Evolutionary conservation across 2,113 vertebrate genomes (phyloP), one percentile per base, ranked within the genome.

Genomic region (Tachysurus vachellii): DNA sequence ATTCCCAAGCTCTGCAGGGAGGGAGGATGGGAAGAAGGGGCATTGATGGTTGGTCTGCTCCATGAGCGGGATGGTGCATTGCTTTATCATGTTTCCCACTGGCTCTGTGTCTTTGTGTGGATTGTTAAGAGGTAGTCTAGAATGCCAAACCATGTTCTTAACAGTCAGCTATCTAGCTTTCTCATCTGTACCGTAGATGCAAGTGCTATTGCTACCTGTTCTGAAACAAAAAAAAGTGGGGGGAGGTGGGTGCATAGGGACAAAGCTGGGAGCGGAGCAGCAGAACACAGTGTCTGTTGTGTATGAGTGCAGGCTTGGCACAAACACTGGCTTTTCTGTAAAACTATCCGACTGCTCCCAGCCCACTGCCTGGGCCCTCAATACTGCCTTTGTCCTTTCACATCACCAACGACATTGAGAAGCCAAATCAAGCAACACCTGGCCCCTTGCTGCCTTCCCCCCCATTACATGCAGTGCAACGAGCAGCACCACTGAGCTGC

Each of bases 221-320:
- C 83, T 44, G 89, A 92, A 93, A 91, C 90, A 89, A 89, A 89
- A 83, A 89, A 87, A 87, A 90, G 47, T 81, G 83, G 87, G 91
- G 85, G 90, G 91, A 90, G 88, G 87, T 85, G 90, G 91, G 90
- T 47, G 91, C 89, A 86, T 90, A 84, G 91, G 91, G 93, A 95
- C 93, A 94, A 95, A 95, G 93, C 91, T 93, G 92, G 92, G 93
- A 94, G 93, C 91, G 90, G 91, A 93, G 92, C 91, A 92, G 92
- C 90, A 92, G 95, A 95, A 95, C 95, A 96, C 95, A 94, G 95
- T 92, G 90, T 93, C 93, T 95, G 94, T 96, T 96, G 94, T 96
- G 91, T 92, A 89, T 90, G 92, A 91, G 92, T 92, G 93, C 90
- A 92, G 91, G 92, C 92, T 95, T 96, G 95, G 95, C 94, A 94